These are phyloP conservation scores for Anneissia japonica DNA, from an alignment of 35 echinoderm and acorn worm genomes.

Conservation along the genomic window DNA sequence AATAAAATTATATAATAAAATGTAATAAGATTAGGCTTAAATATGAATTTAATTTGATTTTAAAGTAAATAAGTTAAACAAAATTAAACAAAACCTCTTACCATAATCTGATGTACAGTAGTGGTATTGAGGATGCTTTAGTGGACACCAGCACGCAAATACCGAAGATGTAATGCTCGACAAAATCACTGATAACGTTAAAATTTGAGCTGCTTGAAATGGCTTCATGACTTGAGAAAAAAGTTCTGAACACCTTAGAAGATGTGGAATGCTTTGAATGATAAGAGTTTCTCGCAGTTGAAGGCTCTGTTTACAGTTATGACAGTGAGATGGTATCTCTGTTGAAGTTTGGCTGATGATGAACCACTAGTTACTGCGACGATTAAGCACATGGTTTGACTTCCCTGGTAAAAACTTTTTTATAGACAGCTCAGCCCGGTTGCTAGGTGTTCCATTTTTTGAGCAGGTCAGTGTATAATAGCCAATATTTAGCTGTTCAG, in stretches of 20 bases:
- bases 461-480: too few relatives aligned
- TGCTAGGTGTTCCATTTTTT: background rate
- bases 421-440: background rate
- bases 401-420: background rate
- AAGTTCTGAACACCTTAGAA: too few relatives aligned
- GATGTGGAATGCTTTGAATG: background rate
- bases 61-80: too few relatives aligned
- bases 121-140: background rate
- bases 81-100: background rate
- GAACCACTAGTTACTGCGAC: background rate
- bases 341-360: background rate
- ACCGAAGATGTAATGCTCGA: background rate
- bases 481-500: too few relatives aligned
- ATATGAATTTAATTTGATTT: too few relatives aligned
- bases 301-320: background rate
- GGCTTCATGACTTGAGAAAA: background rate
- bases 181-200: background rate
- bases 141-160: background rate
- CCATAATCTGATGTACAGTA: background rate
- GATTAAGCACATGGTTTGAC: background rate
- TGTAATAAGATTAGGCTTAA: too few relatives aligned
- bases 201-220: background rate
- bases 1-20: too few relatives aligned
- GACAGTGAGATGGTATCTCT: background rate
- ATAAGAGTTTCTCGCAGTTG: background rate